These are phyloP conservation scores for Papio anubis DNA, from an alignment of 2,113 vertebrate species.

Conservation along the genomic window DNA sequence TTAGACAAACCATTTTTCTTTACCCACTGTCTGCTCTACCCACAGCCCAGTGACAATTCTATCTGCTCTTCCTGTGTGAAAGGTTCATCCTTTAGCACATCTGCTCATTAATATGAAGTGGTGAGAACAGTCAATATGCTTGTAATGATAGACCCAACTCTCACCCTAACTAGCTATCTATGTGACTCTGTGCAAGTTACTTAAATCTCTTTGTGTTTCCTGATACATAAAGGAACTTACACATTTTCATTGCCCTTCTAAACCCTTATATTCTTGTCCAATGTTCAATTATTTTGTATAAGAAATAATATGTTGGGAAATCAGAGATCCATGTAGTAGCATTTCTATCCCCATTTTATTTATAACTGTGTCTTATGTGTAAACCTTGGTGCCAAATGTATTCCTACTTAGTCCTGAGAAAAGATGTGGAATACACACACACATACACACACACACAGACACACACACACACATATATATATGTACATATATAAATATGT, in stretches of 20 bases:
- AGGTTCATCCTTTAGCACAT: not conserved
- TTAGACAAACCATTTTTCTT: not conserved
- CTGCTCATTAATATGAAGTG: not conserved
- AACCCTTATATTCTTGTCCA: not conserved
- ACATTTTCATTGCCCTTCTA: not conserved
- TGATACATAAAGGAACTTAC: not conserved
- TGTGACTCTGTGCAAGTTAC: not conserved
- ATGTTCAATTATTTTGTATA: not conserved
- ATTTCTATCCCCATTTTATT: not conserved
- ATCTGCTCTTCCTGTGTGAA: not conserved
- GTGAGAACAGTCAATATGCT: no score
- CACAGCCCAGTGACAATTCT: not conserved
- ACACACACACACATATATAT: no score
- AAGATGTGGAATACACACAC: not conserved
- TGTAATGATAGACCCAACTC: not conserved
- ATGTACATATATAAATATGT: not conserved
- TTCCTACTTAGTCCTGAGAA: not conserved
- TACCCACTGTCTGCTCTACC: not conserved
- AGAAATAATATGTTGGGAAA: not conserved
- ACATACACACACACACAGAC: fast-evolving
- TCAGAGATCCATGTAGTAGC: not conserved
- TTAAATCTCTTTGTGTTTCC: not conserved
- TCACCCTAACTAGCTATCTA: not conserved
- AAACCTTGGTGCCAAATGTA: not conserved
- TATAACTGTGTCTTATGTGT: not conserved